Conservation (phyloP, 2,797 vertebrate species). For the Notoglanidium macrostoma region DNA sequence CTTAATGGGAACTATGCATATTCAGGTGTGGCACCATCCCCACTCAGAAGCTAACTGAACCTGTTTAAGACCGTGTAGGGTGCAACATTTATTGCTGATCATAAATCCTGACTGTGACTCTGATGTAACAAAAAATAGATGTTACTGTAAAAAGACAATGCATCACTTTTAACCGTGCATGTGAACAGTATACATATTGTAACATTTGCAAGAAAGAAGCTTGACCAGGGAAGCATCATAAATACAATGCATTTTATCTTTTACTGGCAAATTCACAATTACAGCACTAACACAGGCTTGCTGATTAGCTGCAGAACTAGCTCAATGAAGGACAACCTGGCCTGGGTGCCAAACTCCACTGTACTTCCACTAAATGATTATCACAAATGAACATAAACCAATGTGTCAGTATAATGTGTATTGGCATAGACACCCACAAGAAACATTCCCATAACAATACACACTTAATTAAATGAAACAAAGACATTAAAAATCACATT, state of each 20-base stretch:
- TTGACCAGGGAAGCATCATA: not conserved
- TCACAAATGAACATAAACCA: not conserved
- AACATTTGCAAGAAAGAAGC: not conserved
- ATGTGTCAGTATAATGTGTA: not conserved
- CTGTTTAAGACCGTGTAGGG: not conserved
- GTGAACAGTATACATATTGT: not conserved
- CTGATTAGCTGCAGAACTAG: not conserved
- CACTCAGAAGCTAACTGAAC: not conserved
- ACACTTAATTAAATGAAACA: constrained; percentile 10
- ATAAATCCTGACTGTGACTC: not conserved
- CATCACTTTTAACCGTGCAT: not conserved
- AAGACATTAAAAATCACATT: constrained; percentile 13
- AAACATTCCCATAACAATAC: not conserved
- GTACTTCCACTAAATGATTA: not conserved
- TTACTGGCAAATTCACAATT: not conserved
- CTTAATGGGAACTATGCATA: not conserved
- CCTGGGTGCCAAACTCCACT: constrained; percentile 1
- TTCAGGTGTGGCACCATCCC: not conserved
- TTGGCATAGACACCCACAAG: not conserved
- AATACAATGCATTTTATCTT: not conserved
- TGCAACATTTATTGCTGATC: not conserved
- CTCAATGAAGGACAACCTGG: not conserved
- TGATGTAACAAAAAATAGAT: not conserved
- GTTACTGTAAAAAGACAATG: not conserved
- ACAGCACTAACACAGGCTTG: not conserved